A percentile compares a stretch with the other conserved stretches of the same genome.
phyloP scores from a whole-genome alignment of 92 coral and sea anemone genomes.

The Anthopleura xanthogrammica region DNA sequence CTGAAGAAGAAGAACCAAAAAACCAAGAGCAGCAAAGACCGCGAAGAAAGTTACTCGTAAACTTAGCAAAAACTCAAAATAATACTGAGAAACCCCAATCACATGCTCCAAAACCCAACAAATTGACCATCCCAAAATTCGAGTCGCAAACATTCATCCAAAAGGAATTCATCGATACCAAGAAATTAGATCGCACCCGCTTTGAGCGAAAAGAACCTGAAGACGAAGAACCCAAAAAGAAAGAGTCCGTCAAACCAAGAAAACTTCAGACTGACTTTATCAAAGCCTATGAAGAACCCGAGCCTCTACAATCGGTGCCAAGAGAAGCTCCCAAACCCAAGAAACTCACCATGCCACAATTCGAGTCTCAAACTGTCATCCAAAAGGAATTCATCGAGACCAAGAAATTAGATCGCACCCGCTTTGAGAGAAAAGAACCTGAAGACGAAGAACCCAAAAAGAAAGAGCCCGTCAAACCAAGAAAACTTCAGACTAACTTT shows the following conservation, averaged over 20 bases:
- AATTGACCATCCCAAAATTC: constrained; percentile 7
- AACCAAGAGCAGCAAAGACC: neutral
- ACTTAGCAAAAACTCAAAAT: neutral
- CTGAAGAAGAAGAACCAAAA: constrained; percentile 11
- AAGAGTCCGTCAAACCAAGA: neutral
- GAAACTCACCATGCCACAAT: too few relatives aligned
- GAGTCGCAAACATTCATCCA: neutral
- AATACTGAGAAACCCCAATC: neutral
- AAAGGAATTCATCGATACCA: neutral
- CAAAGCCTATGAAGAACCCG: too few relatives aligned
- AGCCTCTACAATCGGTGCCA: too few relatives aligned
- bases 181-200: neutral
- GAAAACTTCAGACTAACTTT: neutral
- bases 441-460: too few relatives aligned
- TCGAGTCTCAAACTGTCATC: too few relatives aligned
- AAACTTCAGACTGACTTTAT: too few relatives aligned
- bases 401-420: too few relatives aligned
- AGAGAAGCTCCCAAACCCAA: too few relatives aligned
- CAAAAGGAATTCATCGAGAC: too few relatives aligned
- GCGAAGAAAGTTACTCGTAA: neutral
- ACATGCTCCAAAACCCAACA: neutral
- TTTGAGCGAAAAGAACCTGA: neutral
- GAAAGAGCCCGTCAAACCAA: too few relatives aligned
- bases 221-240: neutral
- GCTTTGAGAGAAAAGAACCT: too few relatives aligned